These are phyloP conservation scores for Hermatobates lingyangjiaoensis DNA, from an alignment of 1,140 invertebrate species.

Conservation along the genomic window DNA sequence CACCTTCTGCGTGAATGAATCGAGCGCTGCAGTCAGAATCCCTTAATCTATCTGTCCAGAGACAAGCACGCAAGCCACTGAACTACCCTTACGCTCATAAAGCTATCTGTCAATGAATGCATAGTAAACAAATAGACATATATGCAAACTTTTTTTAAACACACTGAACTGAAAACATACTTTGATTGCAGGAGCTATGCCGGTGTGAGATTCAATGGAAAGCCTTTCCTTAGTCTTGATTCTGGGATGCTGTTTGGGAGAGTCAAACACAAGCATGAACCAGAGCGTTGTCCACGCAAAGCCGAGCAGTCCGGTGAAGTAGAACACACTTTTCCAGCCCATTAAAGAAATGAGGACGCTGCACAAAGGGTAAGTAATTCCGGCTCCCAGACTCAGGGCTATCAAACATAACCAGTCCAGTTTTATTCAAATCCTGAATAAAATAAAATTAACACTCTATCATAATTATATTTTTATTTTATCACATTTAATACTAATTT, in stretches of 20 bases:
- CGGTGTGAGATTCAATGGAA: slow-evolving; percentile 56
- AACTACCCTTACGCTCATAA: neutral
- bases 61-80: neutral
- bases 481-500: neutral
- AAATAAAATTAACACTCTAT: no score
- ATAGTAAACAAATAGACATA: neutral
- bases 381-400: slow-evolving; percentile 64
- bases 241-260: slow-evolving; percentile 63
- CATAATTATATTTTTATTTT: slow-evolving; percentile 1
- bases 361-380: slow-evolving; percentile 60
- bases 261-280: slow-evolving; percentile 69
- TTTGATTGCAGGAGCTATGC: slow-evolving; percentile 22
- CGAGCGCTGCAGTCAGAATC: neutral
- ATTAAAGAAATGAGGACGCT: slow-evolving; percentile 55
- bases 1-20: neutral
- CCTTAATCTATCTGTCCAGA: neutral
- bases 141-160: neutral
- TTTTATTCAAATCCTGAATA: neutral
- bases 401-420: slow-evolving; percentile 15
- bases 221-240: slow-evolving; percentile 57
- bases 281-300: slow-evolving; percentile 66
- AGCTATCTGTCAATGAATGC: neutral
- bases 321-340: slow-evolving; percentile 71
- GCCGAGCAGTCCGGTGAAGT: slow-evolving; percentile 56
- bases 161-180: neutral